Evolutionary conservation across 1,140 invertebrate genomes (phyloP), one percentile per base, ranked within the genome.

Genomic region (Aphelenchoides fujianensis): DNA sequence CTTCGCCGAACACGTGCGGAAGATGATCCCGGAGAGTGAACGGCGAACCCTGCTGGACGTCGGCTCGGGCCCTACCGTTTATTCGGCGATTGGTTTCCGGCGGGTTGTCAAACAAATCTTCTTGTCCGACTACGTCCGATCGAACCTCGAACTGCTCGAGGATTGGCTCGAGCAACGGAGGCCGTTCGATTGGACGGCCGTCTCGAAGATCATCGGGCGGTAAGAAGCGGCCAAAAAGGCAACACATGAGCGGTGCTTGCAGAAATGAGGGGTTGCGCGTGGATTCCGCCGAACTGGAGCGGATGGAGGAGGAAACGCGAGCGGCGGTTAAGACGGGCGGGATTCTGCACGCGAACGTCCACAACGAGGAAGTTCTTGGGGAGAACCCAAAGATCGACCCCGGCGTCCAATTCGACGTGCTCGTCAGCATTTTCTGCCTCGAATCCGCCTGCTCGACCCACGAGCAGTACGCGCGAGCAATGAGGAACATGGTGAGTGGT

Each of bases 41-140:
- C 30, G 79, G 2, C 41, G 32, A 12, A 73, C 76, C 16, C 55
- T 80, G 1, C 27, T 82, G 7, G 79, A 80, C 57, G 69, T 80
- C 23, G 79, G 79, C 7, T 35, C 68, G 7, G 79, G 79, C 5
- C 79, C 79, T 12, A 82, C 79, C 41, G 70, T 82, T 32, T 82
- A 82, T 54, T 74, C 74, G 30, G 79, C 79, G 16, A 73, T 80
- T 12, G 74, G 79, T 59, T 80, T 80, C 69, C 79, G 79, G 3
- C 68, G 82, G 12, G 64, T 77, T 5, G 74, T 78, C 1, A 23
- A 76, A 23, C 30, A 66, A 27, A 71, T 79, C 48, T 82, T 74
- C 55, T 31, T 80, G 32, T 52, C 79, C 2, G 79, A 80, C 53
- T 80, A 68, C 59, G 70, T 81, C 3, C 67, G 76, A 12, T 41